Conservation (phyloP, 2,888 invertebrate genomes). For the Ectemnius lituratus region DNA sequence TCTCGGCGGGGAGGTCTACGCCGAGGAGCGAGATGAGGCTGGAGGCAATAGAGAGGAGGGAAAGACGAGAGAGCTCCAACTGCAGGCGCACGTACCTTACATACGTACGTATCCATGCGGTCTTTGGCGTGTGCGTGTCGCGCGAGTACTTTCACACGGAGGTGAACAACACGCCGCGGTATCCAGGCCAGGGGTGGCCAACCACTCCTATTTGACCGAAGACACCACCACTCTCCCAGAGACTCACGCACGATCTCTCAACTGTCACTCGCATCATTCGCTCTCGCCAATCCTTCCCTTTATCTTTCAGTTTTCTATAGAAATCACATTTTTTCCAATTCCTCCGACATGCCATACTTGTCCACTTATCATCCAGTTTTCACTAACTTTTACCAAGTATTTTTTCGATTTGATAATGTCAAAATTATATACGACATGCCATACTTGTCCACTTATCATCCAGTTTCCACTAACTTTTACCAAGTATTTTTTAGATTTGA, state of each 20-base stretch:
- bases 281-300: no score
- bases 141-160: conserved; percentile 74
- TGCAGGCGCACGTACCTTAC: conserved; percentile 16
- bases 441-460: no score
- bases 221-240: conserved; percentile 46
- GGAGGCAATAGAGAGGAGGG: background rate
- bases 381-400: no score
- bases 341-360: no score
- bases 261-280: background rate
- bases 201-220: conserved; percentile 63
- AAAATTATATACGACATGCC: no score
- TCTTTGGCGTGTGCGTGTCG: conserved; percentile 37
- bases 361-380: no score
- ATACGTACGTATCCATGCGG: background rate
- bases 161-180: conserved; percentile 75
- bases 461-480: no score
- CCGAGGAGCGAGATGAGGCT: conserved; percentile 12
- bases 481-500: no score
- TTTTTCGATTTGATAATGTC: no score
- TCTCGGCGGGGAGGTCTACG: background rate
- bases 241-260: background rate
- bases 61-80: background rate
- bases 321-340: no score
- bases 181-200: conserved; percentile 77
- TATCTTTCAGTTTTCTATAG: no score